phyloP scores from a whole-genome alignment of 2,888 invertebrate species.

The Xestia xanthographa region DNA sequence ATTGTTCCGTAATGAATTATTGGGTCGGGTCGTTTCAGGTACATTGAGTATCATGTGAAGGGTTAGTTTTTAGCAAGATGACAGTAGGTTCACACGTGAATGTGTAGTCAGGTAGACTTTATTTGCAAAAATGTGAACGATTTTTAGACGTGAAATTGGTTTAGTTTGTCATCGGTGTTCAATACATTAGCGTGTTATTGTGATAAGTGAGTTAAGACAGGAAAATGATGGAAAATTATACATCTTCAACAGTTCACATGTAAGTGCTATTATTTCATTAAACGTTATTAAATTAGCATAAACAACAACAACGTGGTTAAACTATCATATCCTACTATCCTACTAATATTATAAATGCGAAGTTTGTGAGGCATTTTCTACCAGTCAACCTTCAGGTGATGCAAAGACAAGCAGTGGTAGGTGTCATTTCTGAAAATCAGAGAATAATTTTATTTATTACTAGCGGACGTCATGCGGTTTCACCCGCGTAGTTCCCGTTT shows the following conservation, averaged over 20 bases:
- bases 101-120: constrained; percentile 81
- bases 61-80: constrained; percentile 86
- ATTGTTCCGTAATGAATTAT: constrained; percentile 90
- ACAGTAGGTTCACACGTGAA: constrained; percentile 88
- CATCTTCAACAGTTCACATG: not conserved
- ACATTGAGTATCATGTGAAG: constrained; percentile 88
- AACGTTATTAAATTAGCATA: not conserved
- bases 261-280: constrained; percentile 17
- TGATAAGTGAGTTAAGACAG: not conserved
- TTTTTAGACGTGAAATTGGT: not conserved
- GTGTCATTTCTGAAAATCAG: no score
- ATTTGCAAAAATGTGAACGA: constrained; percentile 51
- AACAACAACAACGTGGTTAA: not conserved
- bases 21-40: constrained; percentile 90
- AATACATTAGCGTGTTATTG: not conserved
- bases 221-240: not conserved
- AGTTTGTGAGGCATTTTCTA: no score
- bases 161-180: not conserved
- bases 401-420: no score
- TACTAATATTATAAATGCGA: no score
- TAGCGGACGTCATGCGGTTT: no score
- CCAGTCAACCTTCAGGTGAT: no score
- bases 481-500: no score
- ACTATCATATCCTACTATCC: no score
- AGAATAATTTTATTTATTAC: no score